Evolutionary conservation across 2,797 vertebrate species (phyloP).

Genomic region (Pseudocheirus occidentalis): DNA sequence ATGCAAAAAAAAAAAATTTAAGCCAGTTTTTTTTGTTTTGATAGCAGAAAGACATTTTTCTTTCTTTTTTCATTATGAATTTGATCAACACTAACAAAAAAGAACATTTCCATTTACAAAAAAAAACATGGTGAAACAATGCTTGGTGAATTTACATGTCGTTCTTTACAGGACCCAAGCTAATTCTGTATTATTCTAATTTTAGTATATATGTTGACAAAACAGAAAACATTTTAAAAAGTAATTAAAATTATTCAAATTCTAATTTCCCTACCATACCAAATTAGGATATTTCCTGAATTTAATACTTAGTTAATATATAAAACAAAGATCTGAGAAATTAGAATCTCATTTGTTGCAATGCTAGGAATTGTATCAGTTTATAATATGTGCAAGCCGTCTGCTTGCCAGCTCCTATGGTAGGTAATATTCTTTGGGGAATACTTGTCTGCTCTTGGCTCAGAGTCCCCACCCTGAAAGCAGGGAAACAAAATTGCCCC

Average conservation of each 20-base stretch:
- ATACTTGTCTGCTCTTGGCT: not conserved
- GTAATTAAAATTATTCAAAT: constrained; percentile 7
- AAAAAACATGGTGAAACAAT: not conserved
- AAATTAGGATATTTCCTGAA: constrained; percentile 33
- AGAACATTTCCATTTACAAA: not conserved
- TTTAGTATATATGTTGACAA: not conserved
- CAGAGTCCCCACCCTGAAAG: not conserved
- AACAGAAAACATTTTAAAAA: constrained; percentile 26
- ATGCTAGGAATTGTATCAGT: not conserved
- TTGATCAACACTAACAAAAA: not conserved
- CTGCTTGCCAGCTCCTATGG: not conserved
- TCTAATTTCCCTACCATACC: not conserved
- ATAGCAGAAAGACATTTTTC: not conserved
- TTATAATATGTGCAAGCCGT: not conserved
- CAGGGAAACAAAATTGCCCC: not conserved
- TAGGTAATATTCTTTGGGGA: not conserved
- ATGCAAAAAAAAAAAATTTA: constrained; percentile 25
- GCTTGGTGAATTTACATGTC: not conserved
- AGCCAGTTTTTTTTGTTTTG: not conserved
- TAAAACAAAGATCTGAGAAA: constrained; percentile 1
- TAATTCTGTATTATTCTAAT: not conserved
- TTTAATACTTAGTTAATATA: not conserved
- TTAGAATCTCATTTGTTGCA: not conserved
- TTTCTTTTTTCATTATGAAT: not conserved
- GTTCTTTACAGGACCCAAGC: not conserved